Conservation (phyloP, 2,113 vertebrate genomes). For the Pterocles gutturalis region DNA sequence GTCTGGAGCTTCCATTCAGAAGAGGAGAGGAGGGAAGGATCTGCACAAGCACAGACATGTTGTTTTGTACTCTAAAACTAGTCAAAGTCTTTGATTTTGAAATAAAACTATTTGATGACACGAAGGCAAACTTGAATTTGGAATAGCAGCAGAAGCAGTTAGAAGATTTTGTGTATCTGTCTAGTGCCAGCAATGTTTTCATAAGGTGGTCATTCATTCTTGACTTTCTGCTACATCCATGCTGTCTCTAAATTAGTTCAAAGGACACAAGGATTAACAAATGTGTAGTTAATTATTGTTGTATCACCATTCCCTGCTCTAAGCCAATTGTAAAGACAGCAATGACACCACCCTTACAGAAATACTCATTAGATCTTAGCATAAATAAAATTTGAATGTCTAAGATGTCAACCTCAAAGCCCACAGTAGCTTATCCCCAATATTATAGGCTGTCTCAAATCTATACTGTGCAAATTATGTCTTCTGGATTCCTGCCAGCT, state of each 20-base stretch:
- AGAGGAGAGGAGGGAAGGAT: neutral
- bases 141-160: neutral
- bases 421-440: neutral
- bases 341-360: neutral
- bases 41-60: neutral
- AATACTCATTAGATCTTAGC: neutral
- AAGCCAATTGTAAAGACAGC: neutral
- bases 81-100: neutral
- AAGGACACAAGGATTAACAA: neutral
- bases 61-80: neutral
- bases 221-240: neutral
- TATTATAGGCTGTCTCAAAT: neutral
- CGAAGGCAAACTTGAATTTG: neutral
- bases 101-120: neutral
- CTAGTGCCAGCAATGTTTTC: neutral
- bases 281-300: neutral
- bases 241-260: neutral
- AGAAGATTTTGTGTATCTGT: neutral
- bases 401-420: neutral
- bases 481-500: conserved; percentile 32
- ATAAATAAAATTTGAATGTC: neutral
- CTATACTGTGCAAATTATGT: neutral
- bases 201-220: neutral
- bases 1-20: neutral
- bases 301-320: neutral